These are phyloP conservation scores for Frankliniella intonsa DNA, from an alignment of 2,888 invertebrate genomes.

Conservation along the genomic window DNA sequence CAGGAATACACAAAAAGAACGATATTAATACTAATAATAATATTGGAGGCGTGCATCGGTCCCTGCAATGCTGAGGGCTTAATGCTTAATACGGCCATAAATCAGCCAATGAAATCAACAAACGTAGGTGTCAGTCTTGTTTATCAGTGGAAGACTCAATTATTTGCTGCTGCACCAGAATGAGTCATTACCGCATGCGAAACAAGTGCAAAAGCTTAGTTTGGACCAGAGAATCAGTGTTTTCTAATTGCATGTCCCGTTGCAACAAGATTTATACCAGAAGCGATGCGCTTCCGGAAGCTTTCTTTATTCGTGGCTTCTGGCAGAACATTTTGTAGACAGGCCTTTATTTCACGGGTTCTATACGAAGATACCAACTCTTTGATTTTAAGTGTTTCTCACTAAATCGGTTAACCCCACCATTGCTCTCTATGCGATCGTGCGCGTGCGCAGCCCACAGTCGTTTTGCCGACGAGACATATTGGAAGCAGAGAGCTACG, in stretches of 20 bases:
- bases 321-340: no score
- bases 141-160: slow-evolving; percentile 23
- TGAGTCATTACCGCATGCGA: background rate
- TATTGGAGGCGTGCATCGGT: slow-evolving; percentile 2
- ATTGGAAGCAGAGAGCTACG: background rate
- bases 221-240: no score
- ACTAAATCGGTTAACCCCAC: no score
- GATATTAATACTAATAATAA: background rate
- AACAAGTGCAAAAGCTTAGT: slow-evolving; percentile 4
- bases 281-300: no score
- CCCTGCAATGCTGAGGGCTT: background rate
- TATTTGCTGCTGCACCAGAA: background rate
- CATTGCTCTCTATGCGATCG: no score
- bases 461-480: background rate
- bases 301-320: no score
- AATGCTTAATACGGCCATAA: slow-evolving; percentile 10
- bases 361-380: no score
- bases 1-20: background rate
- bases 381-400: no score
- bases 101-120: slow-evolving; percentile 23
- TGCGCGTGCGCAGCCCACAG: no score
- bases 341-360: no score
- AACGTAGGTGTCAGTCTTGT: slow-evolving; percentile 10
- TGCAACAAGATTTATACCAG: no score
- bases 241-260: no score